A percentile compares a stretch with the other conserved stretches of the same genome.
Evolutionary conservation across 2,888 invertebrate genomes (phyloP).

Genomic region (Hirudinaria manillensis): DNA sequence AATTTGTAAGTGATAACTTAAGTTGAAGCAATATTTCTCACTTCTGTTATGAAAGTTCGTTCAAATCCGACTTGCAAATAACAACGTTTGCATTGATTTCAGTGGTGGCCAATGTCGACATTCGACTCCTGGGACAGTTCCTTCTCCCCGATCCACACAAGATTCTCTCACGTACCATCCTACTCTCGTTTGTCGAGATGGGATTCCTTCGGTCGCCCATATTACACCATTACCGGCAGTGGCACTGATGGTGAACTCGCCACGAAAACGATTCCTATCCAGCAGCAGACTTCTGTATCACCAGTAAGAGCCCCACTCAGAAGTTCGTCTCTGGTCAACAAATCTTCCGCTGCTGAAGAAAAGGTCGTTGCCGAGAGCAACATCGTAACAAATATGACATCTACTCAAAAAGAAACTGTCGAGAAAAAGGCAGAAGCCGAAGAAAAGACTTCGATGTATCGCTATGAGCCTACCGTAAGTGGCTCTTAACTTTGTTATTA

Average conservation of each 20-base stretch:
- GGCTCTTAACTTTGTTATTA: too few species aligned
- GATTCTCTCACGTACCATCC: not conserved
- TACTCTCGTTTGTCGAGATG: not conserved
- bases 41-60: too few species aligned
- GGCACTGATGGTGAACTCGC: not conserved
- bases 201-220: not conserved
- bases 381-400: conserved; percentile 16
- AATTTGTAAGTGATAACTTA: too few species aligned
- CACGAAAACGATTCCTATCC: not conserved
- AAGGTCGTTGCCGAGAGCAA: conserved; percentile 36
- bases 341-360: conserved; percentile 36
- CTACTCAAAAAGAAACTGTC: conserved; percentile 42
- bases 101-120: too few species aligned
- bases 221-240: not conserved
- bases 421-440: not conserved
- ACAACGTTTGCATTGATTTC: too few species aligned
- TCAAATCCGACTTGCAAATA: too few species aligned
- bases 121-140: too few species aligned
- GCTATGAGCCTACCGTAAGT: too few species aligned
- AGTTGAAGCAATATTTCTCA: too few species aligned
- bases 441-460: not conserved
- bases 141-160: not conserved
- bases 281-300: conserved; percentile 33
- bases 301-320: not conserved
- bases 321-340: not conserved